phyloP scores from a whole-genome alignment of 30 jellyfish, hydroid and myxozoan genomes.

The Pelagia noctiluca region DNA sequence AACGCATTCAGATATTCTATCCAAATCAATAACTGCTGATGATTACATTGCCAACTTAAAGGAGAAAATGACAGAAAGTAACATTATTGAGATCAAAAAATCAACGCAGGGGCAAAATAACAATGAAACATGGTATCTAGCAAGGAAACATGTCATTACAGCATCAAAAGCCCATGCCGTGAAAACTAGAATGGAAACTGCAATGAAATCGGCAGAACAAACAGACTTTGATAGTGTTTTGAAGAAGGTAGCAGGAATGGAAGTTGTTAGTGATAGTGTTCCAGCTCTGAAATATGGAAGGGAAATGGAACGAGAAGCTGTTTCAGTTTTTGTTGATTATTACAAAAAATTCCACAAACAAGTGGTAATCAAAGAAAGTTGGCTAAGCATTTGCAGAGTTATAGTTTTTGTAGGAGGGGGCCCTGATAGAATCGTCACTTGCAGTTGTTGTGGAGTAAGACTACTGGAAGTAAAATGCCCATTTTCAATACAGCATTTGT shows the following conservation, averaged over 20 bases:
- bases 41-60: not conserved
- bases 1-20: not conserved
- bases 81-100: no score
- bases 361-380: slow-evolving; percentile 22
- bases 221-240: not conserved
- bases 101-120: slow-evolving; percentile 25
- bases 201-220: no score
- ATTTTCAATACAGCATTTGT: slow-evolving; percentile 13
- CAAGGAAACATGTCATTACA: slow-evolving; percentile 23
- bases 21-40: not conserved
- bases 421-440: no score
- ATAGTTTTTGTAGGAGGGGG: not conserved
- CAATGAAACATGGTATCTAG: slow-evolving; percentile 8
- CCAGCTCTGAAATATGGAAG: slow-evolving; percentile 80
- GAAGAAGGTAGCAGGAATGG: not conserved
- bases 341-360: slow-evolving; percentile 11
- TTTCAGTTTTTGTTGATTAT: not conserved
- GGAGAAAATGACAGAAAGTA: slow-evolving; percentile 14
- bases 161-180: no score
- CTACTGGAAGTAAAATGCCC: slow-evolving; percentile 56
- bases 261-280: slow-evolving; percentile 27
- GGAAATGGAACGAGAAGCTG: slow-evolving; percentile 54
- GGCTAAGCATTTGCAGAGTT: slow-evolving; percentile 15
- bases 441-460: no score
- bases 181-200: slow-evolving; percentile 26